phyloP scores from a whole-genome alignment of 2,113 vertebrate species.

The Hippolais icterina region DNA sequence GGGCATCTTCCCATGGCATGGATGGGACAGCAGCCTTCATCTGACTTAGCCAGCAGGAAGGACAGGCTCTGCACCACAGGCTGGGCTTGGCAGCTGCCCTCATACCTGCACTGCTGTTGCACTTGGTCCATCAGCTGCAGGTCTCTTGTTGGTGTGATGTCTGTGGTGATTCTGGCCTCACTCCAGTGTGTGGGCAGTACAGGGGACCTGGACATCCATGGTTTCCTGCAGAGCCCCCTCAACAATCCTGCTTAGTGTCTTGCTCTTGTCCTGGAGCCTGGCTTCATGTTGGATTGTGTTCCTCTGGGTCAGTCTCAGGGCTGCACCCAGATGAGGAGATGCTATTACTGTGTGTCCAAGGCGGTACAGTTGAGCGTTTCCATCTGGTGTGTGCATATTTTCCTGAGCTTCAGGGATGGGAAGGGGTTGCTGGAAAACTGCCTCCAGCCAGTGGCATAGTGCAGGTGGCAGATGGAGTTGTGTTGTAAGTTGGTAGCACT shows the following conservation, averaged over 20 bases:
- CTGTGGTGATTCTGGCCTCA: not conserved
- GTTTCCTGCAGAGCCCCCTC: not conserved
- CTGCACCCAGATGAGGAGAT: accelerated
- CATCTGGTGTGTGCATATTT: not conserved
- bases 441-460: accelerated
- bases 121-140: not conserved
- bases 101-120: not conserved
- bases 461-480: not conserved
- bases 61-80: not conserved
- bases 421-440: not conserved
- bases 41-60: not conserved
- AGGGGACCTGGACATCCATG: accelerated
- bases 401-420: not conserved
- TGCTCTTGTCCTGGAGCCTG: not conserved
- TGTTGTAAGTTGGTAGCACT: not conserved
- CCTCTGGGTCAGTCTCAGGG: not conserved
- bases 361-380: not conserved
- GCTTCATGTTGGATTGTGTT: not conserved
- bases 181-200: accelerated
- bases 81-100: not conserved
- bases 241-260: accelerated
- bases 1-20: accelerated
- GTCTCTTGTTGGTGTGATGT: not conserved
- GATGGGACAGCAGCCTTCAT: not conserved
- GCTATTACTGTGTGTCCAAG: not conserved